Base-by-base conservation (phyloP, 2,888 invertebrate species). In the Tupiocoris notatus region DNA sequence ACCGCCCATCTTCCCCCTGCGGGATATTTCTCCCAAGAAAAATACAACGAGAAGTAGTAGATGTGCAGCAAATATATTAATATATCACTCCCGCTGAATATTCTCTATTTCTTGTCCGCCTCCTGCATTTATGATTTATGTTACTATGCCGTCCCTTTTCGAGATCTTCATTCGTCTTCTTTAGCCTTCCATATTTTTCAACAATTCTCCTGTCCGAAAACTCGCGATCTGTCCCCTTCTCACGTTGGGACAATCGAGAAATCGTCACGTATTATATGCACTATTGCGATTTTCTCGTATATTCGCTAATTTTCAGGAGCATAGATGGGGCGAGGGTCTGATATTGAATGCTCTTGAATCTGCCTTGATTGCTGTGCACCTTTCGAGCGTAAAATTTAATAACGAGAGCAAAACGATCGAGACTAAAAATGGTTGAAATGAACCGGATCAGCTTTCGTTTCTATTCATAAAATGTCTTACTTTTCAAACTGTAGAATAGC, bases 31-130 rank as follows among this genome's bases (percentile, higher is more conserved):
- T 7, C 3, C 39, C 39, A 39, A 39, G 39, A 39, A 39, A 39
- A 39, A 39, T 39, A 39, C 39, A 12, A 39, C 6, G 39, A 39
- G 39, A 7, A 39, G 39, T 3, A 39, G 39, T 62, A 18, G 62
- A 54, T 57, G 20, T 62, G 20, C 73, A 73, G 61, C 61, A 73
- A 73, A 73, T 73, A 73, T 73, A 73, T 73, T 73, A 73, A 73
- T 73, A 73, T 62, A 73, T 73, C 73, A 73, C 61, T 62, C 62
- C 63, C 21, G 16, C 39, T 18, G 58, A 59, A 39, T 59, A 18
- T 59, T 59, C 59, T 20, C 7, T n/a, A 20, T 20, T 59, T 12
- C 12, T 18, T 7, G 54, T 20, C 63, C 73, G 39, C 63, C 56
- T 12, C 22, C 25, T 73, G 62, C 25, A 63, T 63, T 73, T 63